Percentiles rank a stretch among this genome's conserved stretches.
Conservation (phyloP, 1,140 invertebrate species). For the Copidosoma floridanum region DNA sequence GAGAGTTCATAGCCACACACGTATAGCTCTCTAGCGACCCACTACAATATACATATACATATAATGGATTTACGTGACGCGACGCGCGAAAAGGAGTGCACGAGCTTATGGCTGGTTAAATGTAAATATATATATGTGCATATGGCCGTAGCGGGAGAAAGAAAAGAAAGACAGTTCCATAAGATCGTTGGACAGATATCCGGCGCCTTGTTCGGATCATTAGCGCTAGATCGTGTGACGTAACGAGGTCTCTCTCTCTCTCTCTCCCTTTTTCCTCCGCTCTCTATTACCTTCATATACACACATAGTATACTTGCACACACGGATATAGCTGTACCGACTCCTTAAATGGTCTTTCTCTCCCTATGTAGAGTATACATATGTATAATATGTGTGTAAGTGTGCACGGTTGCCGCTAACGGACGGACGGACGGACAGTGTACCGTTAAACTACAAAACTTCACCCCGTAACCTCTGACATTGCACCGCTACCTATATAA, state of each 20-base stretch:
- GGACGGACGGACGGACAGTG: neutral
- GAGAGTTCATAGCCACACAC: too few relatives aligned
- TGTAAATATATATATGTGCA: neutral
- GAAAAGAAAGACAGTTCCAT: neutral
- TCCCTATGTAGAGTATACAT: too few relatives aligned
- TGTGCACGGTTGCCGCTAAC: neutral
- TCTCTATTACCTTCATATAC: neutral
- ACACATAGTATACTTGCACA: too few relatives aligned
- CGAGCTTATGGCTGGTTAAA: too few relatives aligned
- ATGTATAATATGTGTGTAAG: neutral
- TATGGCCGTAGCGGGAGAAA: neutral
- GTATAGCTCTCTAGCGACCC: too few relatives aligned
- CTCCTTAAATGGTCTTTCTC: too few relatives aligned
- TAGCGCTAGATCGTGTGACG: constrained; percentile 24
- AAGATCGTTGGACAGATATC: constrained; percentile 12
- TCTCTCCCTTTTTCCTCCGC: neutral
- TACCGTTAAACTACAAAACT: constrained; percentile 24
- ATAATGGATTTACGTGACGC: neutral
- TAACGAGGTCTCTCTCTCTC: constrained; percentile 17
- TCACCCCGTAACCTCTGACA: constrained; percentile 22
- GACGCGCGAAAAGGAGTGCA: neutral
- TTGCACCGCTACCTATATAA: neutral
- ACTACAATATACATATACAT: neutral
- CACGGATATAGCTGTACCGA: too few relatives aligned
- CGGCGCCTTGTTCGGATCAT: constrained; percentile 25